Evolutionary conservation across 2,888 invertebrate species (phyloP).

Genomic region (Cryptocheilus praepositus): DNA sequence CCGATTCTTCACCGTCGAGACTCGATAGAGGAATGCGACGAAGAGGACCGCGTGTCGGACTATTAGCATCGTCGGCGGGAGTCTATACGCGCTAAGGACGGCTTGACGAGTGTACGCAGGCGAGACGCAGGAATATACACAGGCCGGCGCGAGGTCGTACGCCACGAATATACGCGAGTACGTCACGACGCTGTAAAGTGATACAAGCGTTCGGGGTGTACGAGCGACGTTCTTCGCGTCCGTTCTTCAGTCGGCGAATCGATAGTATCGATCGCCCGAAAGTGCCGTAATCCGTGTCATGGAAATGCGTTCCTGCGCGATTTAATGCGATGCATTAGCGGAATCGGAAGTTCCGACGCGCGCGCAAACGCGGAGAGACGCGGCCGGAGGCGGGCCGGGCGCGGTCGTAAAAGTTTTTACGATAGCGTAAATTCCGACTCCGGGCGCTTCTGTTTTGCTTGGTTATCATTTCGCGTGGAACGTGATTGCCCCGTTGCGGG

Average conservation of each 20-base stretch:
- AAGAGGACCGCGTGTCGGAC: too few relatives aligned
- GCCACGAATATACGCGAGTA: background rate
- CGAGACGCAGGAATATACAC: too few relatives aligned
- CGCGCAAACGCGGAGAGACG: background rate
- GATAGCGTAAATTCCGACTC: too few relatives aligned
- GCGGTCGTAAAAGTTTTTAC: too few relatives aligned
- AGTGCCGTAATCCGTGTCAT: slow-evolving; percentile 36
- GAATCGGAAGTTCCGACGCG: background rate
- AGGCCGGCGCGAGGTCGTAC: background rate
- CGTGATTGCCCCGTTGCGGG: too few relatives aligned
- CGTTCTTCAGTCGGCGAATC: slow-evolving; percentile 32
- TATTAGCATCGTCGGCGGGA: too few relatives aligned
- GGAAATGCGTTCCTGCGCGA: slow-evolving; percentile 23
- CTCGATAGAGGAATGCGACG: too few relatives aligned
- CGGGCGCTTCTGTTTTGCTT: too few relatives aligned
- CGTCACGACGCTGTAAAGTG: background rate
- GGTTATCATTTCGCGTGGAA: too few relatives aligned
- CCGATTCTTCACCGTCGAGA: too few relatives aligned
- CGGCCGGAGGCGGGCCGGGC: background rate
- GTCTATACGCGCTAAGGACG: too few relatives aligned
- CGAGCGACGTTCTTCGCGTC: slow-evolving; percentile 7
- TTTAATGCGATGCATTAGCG: slow-evolving; percentile 1
- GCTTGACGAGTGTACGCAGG: too few relatives aligned
- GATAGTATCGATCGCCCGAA: slow-evolving; percentile 47
- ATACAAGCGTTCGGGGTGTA: background rate